A percentile compares a stretch with the other conserved stretches of the same genome.
Evolutionary conservation across 2,797 vertebrate genomes (phyloP).

Genomic region (Enteromius anoplus): DNA sequence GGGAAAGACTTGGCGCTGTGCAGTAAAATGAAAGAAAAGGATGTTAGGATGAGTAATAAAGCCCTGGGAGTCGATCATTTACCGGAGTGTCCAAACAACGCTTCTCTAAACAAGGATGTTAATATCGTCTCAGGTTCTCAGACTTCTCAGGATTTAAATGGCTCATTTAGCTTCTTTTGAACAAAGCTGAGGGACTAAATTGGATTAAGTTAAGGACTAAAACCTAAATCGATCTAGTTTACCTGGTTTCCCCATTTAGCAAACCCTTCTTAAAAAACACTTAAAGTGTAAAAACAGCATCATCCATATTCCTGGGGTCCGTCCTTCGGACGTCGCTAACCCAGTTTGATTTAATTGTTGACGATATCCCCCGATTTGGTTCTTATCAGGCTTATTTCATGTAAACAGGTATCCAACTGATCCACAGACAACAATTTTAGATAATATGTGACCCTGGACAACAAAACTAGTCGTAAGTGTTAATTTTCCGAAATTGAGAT

Average conservation of each 20-base stretch:
- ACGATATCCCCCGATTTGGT: no score
- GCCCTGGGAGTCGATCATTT: neutral
- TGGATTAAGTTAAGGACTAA: neutral
- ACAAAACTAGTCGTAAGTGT: no score
- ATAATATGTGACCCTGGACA: no score
- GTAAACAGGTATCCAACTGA: no score
- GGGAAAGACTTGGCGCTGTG: constrained; percentile 31
- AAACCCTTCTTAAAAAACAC: no score
- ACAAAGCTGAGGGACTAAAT: neutral
- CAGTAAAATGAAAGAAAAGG: constrained; percentile 43
- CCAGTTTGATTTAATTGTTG: no score
- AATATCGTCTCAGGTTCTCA: neutral
- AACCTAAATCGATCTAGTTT: neutral
- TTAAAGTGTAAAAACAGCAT: no score
- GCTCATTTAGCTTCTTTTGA: neutral
- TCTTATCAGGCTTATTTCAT: no score
- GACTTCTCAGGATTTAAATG: neutral
- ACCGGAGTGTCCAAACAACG: neutral
- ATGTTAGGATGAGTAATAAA: constrained; percentile 43
- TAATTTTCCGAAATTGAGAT: no score
- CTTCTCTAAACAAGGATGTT: neutral
- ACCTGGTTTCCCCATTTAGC: neutral
- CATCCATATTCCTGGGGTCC: no score
- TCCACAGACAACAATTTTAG: no score
- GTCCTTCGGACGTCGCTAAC: no score